phyloP scores from a whole-genome alignment of 2,888 invertebrate genomes.

The Subacronicta megacephala region DNA sequence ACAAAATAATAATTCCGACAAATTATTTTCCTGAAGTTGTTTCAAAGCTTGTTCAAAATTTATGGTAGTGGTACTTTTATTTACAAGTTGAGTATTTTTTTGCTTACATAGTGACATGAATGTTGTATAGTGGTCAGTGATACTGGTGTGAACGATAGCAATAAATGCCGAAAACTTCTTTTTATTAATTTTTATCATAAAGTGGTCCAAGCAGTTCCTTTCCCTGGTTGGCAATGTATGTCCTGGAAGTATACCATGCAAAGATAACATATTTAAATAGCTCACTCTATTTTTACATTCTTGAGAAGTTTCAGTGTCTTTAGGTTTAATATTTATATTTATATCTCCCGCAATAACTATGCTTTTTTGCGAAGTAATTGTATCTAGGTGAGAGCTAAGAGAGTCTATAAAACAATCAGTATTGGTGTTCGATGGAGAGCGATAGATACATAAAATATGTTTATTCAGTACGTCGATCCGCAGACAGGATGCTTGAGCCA shows the following conservation, averaged over 20 bases:
- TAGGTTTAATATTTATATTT: constrained; percentile 16
- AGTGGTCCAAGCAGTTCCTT: constrained; percentile 14
- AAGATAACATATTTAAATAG: constrained; percentile 20
- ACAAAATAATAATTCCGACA: constrained; percentile 13
- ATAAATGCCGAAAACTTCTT: constrained; percentile 5
- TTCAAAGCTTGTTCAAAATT: constrained; percentile 13
- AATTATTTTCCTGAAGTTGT: constrained; percentile 2
- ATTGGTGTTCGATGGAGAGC: neutral
- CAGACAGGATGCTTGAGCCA: neutral
- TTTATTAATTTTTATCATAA: constrained; percentile 16
- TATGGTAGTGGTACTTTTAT: constrained; percentile 5
- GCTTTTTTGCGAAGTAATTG: neutral
- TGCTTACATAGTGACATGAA: constrained; percentile 6
- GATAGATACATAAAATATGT: neutral
- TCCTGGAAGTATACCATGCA: constrained; percentile 17
- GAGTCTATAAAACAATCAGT: neutral
- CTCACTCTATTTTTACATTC: constrained; percentile 14
- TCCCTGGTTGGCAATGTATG: constrained; percentile 19
- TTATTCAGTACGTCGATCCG: neutral
- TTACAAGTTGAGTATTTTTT: neutral
- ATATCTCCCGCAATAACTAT: constrained; percentile 4
- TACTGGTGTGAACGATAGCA: constrained; percentile 14
- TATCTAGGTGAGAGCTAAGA: neutral
- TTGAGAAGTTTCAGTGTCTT: neutral
- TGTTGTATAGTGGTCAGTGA: constrained; percentile 18